Base-by-base conservation (phyloP, 2,113 vertebrate genomes). In the Lophotis ruficrista region DNA sequence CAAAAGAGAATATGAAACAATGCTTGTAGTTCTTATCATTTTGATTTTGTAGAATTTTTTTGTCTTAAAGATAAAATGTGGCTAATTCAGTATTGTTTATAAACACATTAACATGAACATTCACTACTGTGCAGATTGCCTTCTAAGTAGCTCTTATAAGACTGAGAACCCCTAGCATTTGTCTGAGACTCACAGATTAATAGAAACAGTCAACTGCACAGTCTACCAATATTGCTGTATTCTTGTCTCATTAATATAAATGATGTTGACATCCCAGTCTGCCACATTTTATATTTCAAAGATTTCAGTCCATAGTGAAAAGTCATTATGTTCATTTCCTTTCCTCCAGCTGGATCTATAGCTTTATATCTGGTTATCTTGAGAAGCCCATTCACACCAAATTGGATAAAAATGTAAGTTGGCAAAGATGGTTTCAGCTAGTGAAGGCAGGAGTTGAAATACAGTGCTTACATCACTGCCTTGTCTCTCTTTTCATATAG, bases 321-420 rank as follows among this genome's bases (percentile, higher is more conserved):
- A 58, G 22, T 65, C 17, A 35, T n/a, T 57, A 17, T 64, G 54
- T 80, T 43, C 7, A 10, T 77, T 64, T 89, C 7, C 25, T 85
- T 92, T 85, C 48, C 51, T 45, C 38, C 83, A 98, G 98, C 80
- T 96, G 95, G 84, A 93, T 97, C 61, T 97, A 97, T 86, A 97
- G 91, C 56, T 93, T 97, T 57, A 96, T 98, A 1, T 66, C 96
- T 78, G 96, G 93, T 79, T 96, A 94, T 70, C 91, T 98, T 92
- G 94, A 98, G 91, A 96, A 97, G 64, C 88, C 82, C 53, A 93
- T 98, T 94, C 87, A 90, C 20, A 94, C 62, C 71, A 92, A 94
- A 66, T n/a, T 98, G 93, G 86, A 97, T 94, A 72, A 94, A 91
- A 96, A 90, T 93, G 96, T 98, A 89, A 97, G 96, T 94, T 86